A percentile compares a stretch with the other conserved stretches of the same genome.
phyloP scores from a whole-genome alignment of 1,140 invertebrate genomes.

The Drosophila hydei region DNA sequence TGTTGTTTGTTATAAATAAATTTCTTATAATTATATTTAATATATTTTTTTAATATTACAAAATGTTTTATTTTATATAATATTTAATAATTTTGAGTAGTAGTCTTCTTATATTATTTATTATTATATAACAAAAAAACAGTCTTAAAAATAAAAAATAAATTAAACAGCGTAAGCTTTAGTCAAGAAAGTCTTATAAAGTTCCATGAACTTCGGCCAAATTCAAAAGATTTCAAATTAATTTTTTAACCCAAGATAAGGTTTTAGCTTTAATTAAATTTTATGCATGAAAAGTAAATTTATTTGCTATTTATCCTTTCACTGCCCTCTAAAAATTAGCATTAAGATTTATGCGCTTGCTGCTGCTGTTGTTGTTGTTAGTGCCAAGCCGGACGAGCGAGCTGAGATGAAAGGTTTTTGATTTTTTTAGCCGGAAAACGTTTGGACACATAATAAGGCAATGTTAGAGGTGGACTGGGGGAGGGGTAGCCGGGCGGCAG shows the following conservation, averaged over 20 bases:
- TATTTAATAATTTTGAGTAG: too few species aligned
- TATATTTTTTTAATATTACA: too few species aligned
- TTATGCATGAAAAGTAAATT: not conserved
- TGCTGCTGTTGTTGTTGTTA: conserved; percentile 5
- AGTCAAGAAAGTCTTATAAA: too few species aligned
- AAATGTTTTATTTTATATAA: too few species aligned
- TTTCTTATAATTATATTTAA: too few species aligned
- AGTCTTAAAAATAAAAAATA: too few species aligned
- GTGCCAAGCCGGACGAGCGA: conserved; percentile 67
- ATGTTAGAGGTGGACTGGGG: not conserved
- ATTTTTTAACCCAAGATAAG: not conserved
- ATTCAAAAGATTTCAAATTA: not conserved
- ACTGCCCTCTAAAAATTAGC: conserved; percentile 15
- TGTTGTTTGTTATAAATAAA: too few species aligned
- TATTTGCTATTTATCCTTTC: conserved; percentile 14
- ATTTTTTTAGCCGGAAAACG: conserved; percentile 68
- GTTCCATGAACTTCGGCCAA: too few species aligned
- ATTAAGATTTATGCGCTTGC: conserved; percentile 22
- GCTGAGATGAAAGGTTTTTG: conserved; percentile 34
- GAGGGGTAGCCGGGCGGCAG: not conserved
- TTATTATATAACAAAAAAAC: too few species aligned
- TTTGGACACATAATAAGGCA: conserved; percentile 68
- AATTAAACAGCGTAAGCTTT: too few species aligned
- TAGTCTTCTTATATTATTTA: too few species aligned
- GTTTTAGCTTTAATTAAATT: conserved; percentile 3